Percentiles rank a stretch among this genome's conserved stretches.
These are phyloP conservation scores for Boulengeromyrus knoepffleri DNA, from an alignment of 2,113 vertebrate species.

Conservation along the genomic window DNA sequence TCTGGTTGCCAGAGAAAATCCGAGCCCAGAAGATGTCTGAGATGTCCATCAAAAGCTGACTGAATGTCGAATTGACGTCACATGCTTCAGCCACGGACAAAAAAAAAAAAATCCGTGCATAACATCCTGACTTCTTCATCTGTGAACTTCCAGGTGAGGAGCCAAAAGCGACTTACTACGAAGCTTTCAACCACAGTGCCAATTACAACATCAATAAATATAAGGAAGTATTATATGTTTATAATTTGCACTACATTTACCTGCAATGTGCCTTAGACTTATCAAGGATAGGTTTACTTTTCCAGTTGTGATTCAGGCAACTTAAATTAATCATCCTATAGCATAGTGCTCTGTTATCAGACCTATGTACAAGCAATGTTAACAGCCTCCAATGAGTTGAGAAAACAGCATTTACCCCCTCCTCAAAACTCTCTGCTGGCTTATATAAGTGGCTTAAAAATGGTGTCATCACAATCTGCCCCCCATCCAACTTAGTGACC, in stretches of 20 bases:
- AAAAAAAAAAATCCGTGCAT: slow-evolving; percentile 13
- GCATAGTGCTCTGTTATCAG: not conserved
- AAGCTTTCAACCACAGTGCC: not conserved
- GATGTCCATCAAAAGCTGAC: not conserved
- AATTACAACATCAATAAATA: slow-evolving; percentile 15
- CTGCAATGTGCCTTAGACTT: not conserved
- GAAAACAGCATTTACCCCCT: not conserved
- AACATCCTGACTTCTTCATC: not conserved
- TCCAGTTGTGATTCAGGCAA: not conserved
- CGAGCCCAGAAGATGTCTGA: slow-evolving; percentile 18
- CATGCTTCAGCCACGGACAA: slow-evolving; percentile 36
- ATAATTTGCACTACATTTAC: not conserved
- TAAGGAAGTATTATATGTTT: not conserved
- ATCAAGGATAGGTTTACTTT: not conserved
- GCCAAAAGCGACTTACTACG: not conserved
- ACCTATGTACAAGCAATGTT: not conserved
- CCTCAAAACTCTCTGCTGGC: not conserved
- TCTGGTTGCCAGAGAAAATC: slow-evolving; percentile 3
- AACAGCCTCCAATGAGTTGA: not conserved
- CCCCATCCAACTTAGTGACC: not conserved
- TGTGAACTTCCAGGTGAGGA: not conserved
- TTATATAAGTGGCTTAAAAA: not conserved
- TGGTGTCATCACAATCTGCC: not conserved
- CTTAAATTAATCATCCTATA: not conserved
- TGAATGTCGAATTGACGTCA: slow-evolving; percentile 15